Base-by-base conservation (phyloP, 2,888 invertebrate species). In the Cecidostiba fungosa region DNA sequence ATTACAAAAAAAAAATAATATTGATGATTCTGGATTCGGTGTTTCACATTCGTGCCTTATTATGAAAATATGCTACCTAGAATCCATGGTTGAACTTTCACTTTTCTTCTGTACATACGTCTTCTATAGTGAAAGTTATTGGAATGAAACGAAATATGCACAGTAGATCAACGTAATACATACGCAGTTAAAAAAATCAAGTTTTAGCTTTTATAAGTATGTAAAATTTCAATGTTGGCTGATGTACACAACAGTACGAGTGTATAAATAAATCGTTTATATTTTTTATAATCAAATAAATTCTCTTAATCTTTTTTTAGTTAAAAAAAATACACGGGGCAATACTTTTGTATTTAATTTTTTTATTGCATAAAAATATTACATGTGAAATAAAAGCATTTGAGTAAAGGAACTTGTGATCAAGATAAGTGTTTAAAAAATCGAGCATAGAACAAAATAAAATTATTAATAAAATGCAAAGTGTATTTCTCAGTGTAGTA, bases 141-240 rank as follows among this genome's bases (percentile, higher is more conserved):
- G 4, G 36, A n/a, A 23, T 72, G 14, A 72, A 72, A 8, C 29
- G n/a, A 72, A 43, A 70, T 39, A 23, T 23, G 10, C 23, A 59
- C n/a, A 59, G 0, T 4, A 54, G 5, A 23, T 59, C 2, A 1
- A 59, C 19, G 1, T 23, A 59, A n/a, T 54, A 59, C 6, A 59
- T 19, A 59, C 10, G 19, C 50, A 50, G 4, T 70, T 70, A n/a
- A 8, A 43, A n/a, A 54, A 36, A n/a, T 36, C 54, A 59, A 16
- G 47, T 19, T 59, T 23, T n/a, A n/a, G 10, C 29, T 70, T 54
- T 26, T 70, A 70, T 14, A 82, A 77, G 39, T 26, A 39, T 77
- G 77, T 83, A 77, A 77, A 82, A 76, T 50, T 77, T 82, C n/a
- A 62, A 73, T 72, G 59, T 83, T 72, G 72, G 72, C 70, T 43